Base-by-base conservation (phyloP, 1,140 invertebrate genomes). In the Bombus impatiens region DNA sequence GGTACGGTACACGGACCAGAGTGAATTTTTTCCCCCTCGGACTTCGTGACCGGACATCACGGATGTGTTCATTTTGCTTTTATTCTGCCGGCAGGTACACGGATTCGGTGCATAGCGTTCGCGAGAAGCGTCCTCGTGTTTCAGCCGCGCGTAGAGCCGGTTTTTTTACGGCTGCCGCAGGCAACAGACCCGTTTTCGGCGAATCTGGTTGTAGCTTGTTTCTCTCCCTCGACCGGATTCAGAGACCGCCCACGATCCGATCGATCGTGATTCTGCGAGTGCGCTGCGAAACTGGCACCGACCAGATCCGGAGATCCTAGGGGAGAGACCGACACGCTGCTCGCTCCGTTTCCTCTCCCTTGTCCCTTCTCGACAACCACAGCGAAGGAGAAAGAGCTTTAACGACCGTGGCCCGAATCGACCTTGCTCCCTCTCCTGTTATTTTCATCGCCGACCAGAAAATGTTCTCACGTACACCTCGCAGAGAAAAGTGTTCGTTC, bases 141-240 rank as follows among this genome's bases (percentile, higher is more conserved):
- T 92, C 92, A 92, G 35, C 88, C 71, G 77, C 84, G 85, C 88
- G 91, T 90, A 86, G 89, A 93, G 92, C 91, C 92, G 90, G 92
- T 93, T 92, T 78, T 75, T 85, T 85, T 70, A 80, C 75, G 68
- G 83, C 44, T 70, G 37, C 77, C 75, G 37, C 62, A 8, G 35
- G 83, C 82, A 83, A 71, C 70, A 78, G 88, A 89, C 90, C 88
- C 87, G 89, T 92, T 93, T 93, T 93, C 91, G 92, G 44, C 92
- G 91, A 92, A 93, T 88, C 86, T 77, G 47, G 57, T 82, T 15
- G 74, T 42, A 28, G 32, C 37, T 74, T 37, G 77, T 71, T 76
- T 53, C 70, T 77, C 53, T 59, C 59, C 67, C 87, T 57, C 72
- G 40, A 32, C 82, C 67, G 57, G 68, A 79, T 87, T 59, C 83